These are phyloP conservation scores for Zaprionus inermis DNA, from an alignment of 1,140 invertebrate species.

Conservation along the genomic window DNA sequence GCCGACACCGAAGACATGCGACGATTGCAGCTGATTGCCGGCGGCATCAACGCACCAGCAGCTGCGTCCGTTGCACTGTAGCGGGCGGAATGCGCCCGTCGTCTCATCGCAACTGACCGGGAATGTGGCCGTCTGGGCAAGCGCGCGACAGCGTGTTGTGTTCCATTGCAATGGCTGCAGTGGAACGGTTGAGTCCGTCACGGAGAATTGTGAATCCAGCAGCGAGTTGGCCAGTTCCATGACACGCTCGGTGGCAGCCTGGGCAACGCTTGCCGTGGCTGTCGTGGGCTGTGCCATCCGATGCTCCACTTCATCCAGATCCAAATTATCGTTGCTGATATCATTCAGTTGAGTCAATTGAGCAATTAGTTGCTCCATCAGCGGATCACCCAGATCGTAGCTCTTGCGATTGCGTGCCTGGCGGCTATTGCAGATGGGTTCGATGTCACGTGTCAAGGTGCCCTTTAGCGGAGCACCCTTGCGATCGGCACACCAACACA, in stretches of 20 bases:
- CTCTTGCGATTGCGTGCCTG: constrained; percentile 87
- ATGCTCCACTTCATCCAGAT: constrained; percentile 64
- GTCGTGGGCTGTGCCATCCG: constrained; percentile 15
- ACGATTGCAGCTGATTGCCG: constrained; percentile 89
- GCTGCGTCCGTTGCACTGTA: constrained; percentile 88
- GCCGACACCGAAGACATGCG: constrained; percentile 87
- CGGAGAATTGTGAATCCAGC: constrained; percentile 64
- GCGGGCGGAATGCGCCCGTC: constrained; percentile 88
- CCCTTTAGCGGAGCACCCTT: constrained; percentile 92
- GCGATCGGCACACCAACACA: constrained; percentile 94
- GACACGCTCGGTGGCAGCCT: constrained; percentile 63
- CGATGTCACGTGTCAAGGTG: constrained; percentile 88
- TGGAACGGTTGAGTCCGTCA: constrained; percentile 46
- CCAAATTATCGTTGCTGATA: constrained; percentile 84
- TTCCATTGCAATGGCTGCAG: constrained; percentile 68
- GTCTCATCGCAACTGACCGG: constrained; percentile 87
- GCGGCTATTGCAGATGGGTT: constrained; percentile 90
- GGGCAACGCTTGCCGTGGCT: constrained; percentile 19
- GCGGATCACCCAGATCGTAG: constrained; percentile 76
- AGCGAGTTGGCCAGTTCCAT: constrained; percentile 83
- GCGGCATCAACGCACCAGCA: constrained; percentile 96
- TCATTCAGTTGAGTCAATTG: constrained; percentile 87
- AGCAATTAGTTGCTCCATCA: constrained; percentile 88
- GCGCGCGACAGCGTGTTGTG: constrained; percentile 87
- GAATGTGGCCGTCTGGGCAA: constrained; percentile 86